phyloP scores from a whole-genome alignment of 2,888 invertebrate genomes.

The Perdita meconis region DNA sequence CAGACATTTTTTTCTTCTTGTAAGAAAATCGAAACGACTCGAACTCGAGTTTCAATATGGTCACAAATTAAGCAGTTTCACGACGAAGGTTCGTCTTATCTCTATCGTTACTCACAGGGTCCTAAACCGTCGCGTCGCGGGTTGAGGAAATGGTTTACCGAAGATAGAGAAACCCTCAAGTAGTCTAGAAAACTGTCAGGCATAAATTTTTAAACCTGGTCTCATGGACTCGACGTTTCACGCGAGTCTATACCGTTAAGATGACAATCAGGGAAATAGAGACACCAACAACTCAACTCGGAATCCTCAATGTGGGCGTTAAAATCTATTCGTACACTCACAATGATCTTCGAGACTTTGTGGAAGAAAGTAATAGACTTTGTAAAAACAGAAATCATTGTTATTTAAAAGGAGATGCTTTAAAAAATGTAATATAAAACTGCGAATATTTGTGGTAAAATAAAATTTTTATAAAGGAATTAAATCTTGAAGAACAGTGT shows the following conservation, averaged over 20 bases:
- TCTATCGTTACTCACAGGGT: neutral
- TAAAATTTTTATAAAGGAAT: too few relatives aligned
- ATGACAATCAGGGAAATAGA: slow-evolving; percentile 6
- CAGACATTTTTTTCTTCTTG: neutral
- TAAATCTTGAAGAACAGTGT: too few relatives aligned
- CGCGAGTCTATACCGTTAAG: slow-evolving; percentile 21
- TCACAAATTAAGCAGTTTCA: slow-evolving; percentile 34
- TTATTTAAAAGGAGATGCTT: too few relatives aligned
- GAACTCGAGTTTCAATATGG: slow-evolving; percentile 1
- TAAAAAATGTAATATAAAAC: too few relatives aligned
- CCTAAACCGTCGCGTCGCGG: neutral
- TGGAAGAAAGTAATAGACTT: too few relatives aligned
- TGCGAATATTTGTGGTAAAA: too few relatives aligned
- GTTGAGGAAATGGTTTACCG: neutral
- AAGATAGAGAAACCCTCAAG: slow-evolving; percentile 14
- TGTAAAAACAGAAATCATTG: too few relatives aligned
- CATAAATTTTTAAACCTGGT: slow-evolving; percentile 32
- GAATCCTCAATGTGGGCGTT: slow-evolving; percentile 21
- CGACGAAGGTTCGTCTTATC: slow-evolving; percentile 9
- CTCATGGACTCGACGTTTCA: neutral
- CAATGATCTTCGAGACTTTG: too few relatives aligned
- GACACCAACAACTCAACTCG: too few relatives aligned
- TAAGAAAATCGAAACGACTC: too few relatives aligned
- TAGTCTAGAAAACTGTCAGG: slow-evolving; percentile 29
- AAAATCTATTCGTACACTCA: neutral